Base-by-base conservation (phyloP, 2,113 vertebrate genomes). In the Coptodon bakossiorum region DNA sequence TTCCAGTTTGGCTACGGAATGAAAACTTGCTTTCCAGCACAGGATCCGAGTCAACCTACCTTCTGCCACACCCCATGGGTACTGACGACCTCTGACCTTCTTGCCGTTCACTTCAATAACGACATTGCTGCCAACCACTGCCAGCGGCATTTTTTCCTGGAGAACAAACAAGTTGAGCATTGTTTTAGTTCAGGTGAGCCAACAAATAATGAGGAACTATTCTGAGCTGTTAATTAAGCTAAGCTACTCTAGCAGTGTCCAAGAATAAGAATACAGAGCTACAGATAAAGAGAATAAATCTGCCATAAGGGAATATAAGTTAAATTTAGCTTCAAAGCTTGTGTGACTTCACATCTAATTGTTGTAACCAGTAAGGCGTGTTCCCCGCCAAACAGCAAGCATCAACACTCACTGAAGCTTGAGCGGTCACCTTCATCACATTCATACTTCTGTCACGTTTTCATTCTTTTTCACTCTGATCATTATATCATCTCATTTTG, bases 41-140 rank as follows among this genome's bases (percentile, higher is more conserved):
- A 38, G 79, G 68, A 85, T 27, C 53, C 9, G 40, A 22, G 54
- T 29, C 40, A 63, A 90, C 95, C 50, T 96, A 97, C 97, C 97
- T 96, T 97, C 96, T 61, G 96, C 97, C 84, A 97, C 96, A 63
- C 97, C 97, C 97, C 97, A 97, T 1, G 97, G 97, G 81, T 97
- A 97, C 94, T 97, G 97, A 6, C 97, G 97, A 85, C 97, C 97
- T 96, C 96, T 89, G 92, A 97, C 97, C 93, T 97, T 97, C 93
- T 95, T 95, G 59, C 96, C 96, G 14, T 97, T 97, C 22, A 97
- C 96, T 92, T 96, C 96, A 5, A 97, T 95, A 43, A 97, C 96
- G 73, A 96, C 95, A 22, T 97, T 97, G 89, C 96, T 97, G 76
- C 97, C 96, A 5, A 97, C 96, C 48, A 97, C 96, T 2, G 96